These are phyloP conservation scores for Sardina pilchardus DNA, from an alignment of 2,113 vertebrate genomes.

Conservation along the genomic window DNA sequence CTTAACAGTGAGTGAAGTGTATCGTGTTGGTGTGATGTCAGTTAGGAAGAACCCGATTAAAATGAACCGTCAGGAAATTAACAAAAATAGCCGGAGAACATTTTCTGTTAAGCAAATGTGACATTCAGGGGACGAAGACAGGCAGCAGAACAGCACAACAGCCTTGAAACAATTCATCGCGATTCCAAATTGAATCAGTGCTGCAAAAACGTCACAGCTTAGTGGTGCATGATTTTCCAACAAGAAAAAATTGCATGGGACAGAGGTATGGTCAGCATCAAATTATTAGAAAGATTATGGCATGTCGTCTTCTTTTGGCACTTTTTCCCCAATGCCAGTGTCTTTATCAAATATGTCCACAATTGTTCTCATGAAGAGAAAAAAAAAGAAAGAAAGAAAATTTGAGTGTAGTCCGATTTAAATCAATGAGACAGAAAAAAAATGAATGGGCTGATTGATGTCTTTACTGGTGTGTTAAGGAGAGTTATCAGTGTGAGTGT, in stretches of 20 bases:
- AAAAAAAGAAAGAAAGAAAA: background rate
- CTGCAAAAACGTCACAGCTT: constrained; percentile 15
- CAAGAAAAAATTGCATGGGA: constrained; percentile 14
- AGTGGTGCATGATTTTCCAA: constrained; percentile 18
- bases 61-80: background rate
- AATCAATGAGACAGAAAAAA: background rate
- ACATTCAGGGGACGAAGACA: background rate
- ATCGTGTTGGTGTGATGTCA: background rate
- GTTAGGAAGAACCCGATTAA: constrained; percentile 11
- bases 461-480: background rate
- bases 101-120: background rate
- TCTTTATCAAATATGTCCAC: constrained; percentile 1
- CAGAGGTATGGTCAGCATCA: constrained; percentile 16
- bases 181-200: constrained; percentile 5
- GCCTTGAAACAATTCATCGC: background rate
- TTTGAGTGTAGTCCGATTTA: background rate
- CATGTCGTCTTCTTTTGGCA: background rate
- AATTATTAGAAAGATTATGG: background rate
- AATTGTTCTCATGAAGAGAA: background rate
- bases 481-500: background rate
- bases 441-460: background rate
- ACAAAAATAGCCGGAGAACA: background rate
- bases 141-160: background rate
- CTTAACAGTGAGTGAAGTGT: background rate
- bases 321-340: background rate